A percentile compares a stretch with the other conserved stretches of the same genome.
These are phyloP conservation scores for Aphidius gifuensis DNA, from an alignment of 1,140 invertebrate genomes.

Conservation along the genomic window DNA sequence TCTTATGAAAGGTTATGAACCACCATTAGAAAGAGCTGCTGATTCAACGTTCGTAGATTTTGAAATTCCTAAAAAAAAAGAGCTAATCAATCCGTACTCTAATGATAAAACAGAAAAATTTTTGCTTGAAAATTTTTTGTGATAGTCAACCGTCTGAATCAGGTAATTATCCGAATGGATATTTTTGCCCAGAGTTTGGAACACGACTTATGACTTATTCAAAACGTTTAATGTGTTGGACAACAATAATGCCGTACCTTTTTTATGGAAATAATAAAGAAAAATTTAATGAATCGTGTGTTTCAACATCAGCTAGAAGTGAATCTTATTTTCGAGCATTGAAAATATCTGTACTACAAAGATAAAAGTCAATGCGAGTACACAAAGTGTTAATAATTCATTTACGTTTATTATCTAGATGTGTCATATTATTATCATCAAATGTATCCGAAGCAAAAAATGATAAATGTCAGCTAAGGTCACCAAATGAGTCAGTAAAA, in stretches of 20 bases:
- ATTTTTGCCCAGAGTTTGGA: conserved; percentile 22
- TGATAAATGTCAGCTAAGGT: too few species aligned
- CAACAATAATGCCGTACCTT: conserved; percentile 15
- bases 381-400: conserved; percentile 26
- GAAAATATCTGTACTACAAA: conserved; percentile 24
- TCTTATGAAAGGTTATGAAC: not conserved
- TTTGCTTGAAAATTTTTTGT: conserved; percentile 18
- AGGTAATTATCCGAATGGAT: conserved; percentile 19
- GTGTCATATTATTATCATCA: conserved; percentile 19
- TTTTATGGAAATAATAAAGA: not conserved
- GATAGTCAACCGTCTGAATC: conserved; percentile 8
- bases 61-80: too few species aligned
- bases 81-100: not conserved
- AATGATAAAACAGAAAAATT: conserved; percentile 10
- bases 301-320: conserved; percentile 27
- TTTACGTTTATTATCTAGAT: conserved; percentile 17
- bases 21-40: not conserved
- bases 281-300: not conserved
- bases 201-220: conserved; percentile 13
- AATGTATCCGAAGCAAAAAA: too few species aligned
- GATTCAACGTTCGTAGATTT: not conserved
- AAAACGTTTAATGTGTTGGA: conserved; percentile 27
- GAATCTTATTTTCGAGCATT: conserved; percentile 27
- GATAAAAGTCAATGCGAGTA: conserved; percentile 9
- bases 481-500: too few species aligned